These are phyloP conservation scores for Amphiura filiformis DNA, from an alignment of 35 echinoderm and acorn worm species.

Conservation along the genomic window DNA sequence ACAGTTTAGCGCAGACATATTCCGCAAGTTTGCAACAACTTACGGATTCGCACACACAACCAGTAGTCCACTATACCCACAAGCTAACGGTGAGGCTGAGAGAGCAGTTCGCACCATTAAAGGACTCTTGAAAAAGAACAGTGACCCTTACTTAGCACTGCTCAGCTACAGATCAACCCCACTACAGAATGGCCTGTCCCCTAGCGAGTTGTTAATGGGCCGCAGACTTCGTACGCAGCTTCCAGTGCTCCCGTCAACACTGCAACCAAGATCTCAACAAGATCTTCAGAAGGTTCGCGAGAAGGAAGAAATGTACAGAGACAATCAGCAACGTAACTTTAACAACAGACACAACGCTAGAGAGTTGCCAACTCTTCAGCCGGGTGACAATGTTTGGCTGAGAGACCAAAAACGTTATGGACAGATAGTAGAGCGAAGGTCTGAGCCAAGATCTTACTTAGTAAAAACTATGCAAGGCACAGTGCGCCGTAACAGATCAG, in stretches of 20 bases:
- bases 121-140: constrained; percentile 16
- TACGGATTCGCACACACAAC: constrained; percentile 27
- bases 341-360: neutral
- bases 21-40: constrained; percentile 10
- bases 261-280: neutral
- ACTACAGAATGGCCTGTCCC: constrained; percentile 28
- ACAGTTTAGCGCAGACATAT: neutral
- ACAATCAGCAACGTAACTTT: constrained; percentile 10
- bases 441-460: constrained; percentile 16
- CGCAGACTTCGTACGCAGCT: constrained; percentile 17
- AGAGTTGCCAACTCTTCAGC: neutral
- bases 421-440: neutral
- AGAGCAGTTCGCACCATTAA: constrained; percentile 56
- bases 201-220: constrained; percentile 47
- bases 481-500: too few species aligned
- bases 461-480: constrained; percentile 17
- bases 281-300: neutral
- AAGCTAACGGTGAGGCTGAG: constrained; percentile 49
- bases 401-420: constrained; percentile 1
- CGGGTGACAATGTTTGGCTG: constrained; percentile 30
- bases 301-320: constrained; percentile 3
- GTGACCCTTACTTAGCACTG: constrained; percentile 37
- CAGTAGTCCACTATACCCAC: constrained; percentile 25
- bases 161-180: constrained; percentile 44
- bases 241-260: too few species aligned